Base-by-base conservation (phyloP, 2,888 invertebrate genomes). In the Eupithecia subfuscata region DNA sequence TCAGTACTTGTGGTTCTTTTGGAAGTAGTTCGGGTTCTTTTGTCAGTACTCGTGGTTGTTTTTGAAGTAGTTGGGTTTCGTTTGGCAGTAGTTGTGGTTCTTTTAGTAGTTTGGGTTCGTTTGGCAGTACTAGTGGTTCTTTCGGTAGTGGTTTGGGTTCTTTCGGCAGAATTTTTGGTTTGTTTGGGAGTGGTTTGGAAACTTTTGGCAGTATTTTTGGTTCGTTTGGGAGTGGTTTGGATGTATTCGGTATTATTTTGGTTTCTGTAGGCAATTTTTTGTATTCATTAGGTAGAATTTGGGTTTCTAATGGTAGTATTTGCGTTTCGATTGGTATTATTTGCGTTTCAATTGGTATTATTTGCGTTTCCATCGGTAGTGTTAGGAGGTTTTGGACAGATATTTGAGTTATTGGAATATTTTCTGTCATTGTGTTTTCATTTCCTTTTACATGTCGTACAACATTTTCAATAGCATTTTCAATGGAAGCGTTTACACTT, bases 391-490 rank as follows among this genome's bases (percentile, higher is more conserved):
- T 60, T 22, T 60, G 60, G 25, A 25, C 25, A 60, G 60, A 60
- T 22, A 5, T 25, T 60, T 60, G 60, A 25, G 22, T 6, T 12
- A 25, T 12, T 60, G 60, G 25, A 25, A 25, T 12, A 60, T 60
- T 60, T 60, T 60, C 60, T 60, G 14, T 22, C 4, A 56, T 22
- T 12, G 22, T 6, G 1, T n/a, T 40, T 43, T 40, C 40, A 43
- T 43, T 43, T 22, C 25, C 16, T 2, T 14, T 43, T 43, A 22
- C 11, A 22, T 43, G 22, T 14, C 40, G 40, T 16, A 68, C 43
- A 1, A 68, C 43, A 25, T 68, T 43, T 68, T 68, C 43, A 25
- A 68, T 68, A 22, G 68, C 25, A 68, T 52, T 70, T n/a, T 71
- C 68, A 30, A 69, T 52, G 18, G 52, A 48, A 14, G 48, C 16